Evolutionary conservation across 2,888 invertebrate species (phyloP), one percentile per base, ranked within the genome.

Genomic region (Spatulosminthurus flaviceps): DNA sequence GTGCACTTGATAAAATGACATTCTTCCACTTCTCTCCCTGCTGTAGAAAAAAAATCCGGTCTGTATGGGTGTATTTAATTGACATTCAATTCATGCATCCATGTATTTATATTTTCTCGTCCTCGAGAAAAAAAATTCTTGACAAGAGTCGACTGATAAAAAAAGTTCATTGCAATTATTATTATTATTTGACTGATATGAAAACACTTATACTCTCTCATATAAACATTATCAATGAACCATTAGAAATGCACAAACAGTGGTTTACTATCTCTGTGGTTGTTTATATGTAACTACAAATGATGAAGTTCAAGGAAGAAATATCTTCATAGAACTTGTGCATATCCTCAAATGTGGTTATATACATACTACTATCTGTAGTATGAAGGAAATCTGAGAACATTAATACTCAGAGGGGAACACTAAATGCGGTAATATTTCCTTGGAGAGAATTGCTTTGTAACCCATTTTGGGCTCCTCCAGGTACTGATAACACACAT

Each of bases 61-160:
- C 7, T 80, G n/a, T 66, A 34, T 70, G 77, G 71, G 66, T 42
- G 76, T 29, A 78, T 60, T 61, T 80, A 81, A 83, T 83, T 83
- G 81, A 81, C 79, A 83, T 83, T 83, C 83, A 82, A 75, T 82
- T 72, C 83, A 81, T 78, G 82, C 71, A 74, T 80, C 80, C 72
- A 77, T 77, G 34, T 77, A 82, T 81, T 81, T 82, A 83, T 82
- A 13, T 13, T 41, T n/a, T 82, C 80, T 83, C 79, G 79, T 83
- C 80, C 81, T 81, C 80, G 71, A 80, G 34, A 70, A 74, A 61
- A 61, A 26, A 61, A 60, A 74, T 61, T 51, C 51, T n/a, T 21
- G 29, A 61, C 29, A 21, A 26, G 26, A 13, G 43, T 24, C 16
- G 9, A 67, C 34, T 22, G 24, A 21, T 13, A 43, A 72, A 72